Evolutionary conservation across 2,888 invertebrate species (phyloP).

Genomic region (Psylliodes chrysocephalus): DNA sequence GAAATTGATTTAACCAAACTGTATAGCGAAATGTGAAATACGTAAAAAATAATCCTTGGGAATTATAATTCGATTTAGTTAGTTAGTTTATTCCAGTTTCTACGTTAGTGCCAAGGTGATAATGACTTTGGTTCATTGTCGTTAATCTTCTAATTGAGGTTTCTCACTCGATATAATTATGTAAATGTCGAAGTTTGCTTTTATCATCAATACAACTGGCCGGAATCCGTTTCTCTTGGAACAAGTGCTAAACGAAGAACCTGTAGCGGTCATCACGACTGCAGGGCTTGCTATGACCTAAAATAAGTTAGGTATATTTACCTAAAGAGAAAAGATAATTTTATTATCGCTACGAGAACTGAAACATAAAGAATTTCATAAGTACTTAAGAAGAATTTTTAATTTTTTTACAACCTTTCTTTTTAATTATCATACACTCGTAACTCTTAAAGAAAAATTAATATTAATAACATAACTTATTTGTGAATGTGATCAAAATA

Average conservation of each 20-base stretch:
- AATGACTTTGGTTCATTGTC: conserved; percentile 57
- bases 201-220: conserved; percentile 45
- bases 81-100: conserved; percentile 22
- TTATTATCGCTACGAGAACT: too few relatives aligned
- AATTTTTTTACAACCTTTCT: too few relatives aligned
- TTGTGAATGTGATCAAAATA: too few relatives aligned
- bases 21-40: too few relatives aligned
- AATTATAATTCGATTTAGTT: not conserved
- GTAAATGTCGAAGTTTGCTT: conserved; percentile 54
- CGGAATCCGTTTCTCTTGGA: conserved; percentile 50
- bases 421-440: too few relatives aligned
- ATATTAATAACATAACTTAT: too few relatives aligned
- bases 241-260: conserved; percentile 49
- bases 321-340: not conserved
- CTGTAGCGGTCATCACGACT: conserved; percentile 15
- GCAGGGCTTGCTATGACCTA: conserved; percentile 17
- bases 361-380: too few relatives aligned
- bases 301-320: conserved; percentile 4
- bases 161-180: conserved; percentile 55
- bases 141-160: conserved; percentile 55
- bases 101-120: conserved; percentile 55
- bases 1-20: too few relatives aligned
- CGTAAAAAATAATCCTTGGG: not conserved
- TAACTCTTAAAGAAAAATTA: too few relatives aligned
- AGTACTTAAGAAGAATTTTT: too few relatives aligned